Percentiles rank a stretch among this genome's conserved stretches.
These are phyloP conservation scores for Cynoglossus semilaevis DNA, from an alignment of 2,113 vertebrate species.

Conservation along the genomic window DNA sequence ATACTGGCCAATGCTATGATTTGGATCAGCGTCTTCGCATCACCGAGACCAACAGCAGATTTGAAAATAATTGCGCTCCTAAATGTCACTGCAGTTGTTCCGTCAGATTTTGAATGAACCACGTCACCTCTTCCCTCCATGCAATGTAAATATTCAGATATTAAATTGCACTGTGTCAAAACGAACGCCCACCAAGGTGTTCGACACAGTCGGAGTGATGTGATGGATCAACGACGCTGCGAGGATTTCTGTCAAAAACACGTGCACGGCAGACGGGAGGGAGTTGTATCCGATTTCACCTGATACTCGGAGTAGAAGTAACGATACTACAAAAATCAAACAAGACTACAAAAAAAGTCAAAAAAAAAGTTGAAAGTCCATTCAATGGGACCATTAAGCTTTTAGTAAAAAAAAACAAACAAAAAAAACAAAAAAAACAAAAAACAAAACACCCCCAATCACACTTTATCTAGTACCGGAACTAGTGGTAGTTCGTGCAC, in stretches of 20 bases:
- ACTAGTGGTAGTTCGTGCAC: no score
- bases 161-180: conserved; percentile 36
- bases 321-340: no score
- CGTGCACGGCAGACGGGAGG: neutral
- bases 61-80: conserved; percentile 54
- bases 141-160: conserved; percentile 47
- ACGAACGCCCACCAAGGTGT: conserved; percentile 2
- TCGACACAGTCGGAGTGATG: conserved; percentile 16
- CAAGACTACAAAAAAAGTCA: no score
- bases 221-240: conserved; percentile 24
- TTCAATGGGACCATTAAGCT: no score
- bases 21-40: conserved; percentile 50
- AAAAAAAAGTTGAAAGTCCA: no score
- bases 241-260: conserved; percentile 11
- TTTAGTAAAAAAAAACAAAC: no score
- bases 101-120: conserved; percentile 45
- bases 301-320: neutral
- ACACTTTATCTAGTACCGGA: no score
- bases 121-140: conserved; percentile 37
- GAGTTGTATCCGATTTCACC: neutral
- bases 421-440: no score
- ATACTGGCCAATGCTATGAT: conserved; percentile 20
- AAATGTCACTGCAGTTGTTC: conserved; percentile 59
- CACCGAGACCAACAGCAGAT: conserved; percentile 26
- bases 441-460: no score